A percentile compares a stretch with the other conserved stretches of the same genome.
phyloP scores from a whole-genome alignment of 2,797 vertebrate genomes.

The Sebastes taczanowskii region DNA sequence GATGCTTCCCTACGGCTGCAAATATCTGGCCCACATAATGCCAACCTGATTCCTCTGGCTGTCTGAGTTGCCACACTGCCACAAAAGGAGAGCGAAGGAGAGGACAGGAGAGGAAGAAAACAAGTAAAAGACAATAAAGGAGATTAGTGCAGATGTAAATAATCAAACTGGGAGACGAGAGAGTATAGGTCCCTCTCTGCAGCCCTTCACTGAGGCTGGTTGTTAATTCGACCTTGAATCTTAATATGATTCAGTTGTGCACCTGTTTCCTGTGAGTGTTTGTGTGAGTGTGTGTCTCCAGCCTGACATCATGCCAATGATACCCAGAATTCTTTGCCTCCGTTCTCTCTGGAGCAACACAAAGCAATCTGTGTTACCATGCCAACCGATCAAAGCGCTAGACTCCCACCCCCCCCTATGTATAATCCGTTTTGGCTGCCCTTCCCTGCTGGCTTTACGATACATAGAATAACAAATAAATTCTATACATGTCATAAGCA shows the following conservation, averaged over 20 bases:
- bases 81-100: background rate
- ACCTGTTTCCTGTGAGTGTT: slow-evolving; percentile 53
- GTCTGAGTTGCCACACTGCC: slow-evolving; percentile 31
- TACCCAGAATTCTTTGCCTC: slow-evolving; percentile 70
- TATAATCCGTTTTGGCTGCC: slow-evolving; percentile 57
- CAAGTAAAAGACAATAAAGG: slow-evolving; percentile 2
- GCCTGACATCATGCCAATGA: slow-evolving; percentile 62
- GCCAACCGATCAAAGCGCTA: slow-evolving; percentile 74
- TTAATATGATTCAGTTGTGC: slow-evolving; percentile 60
- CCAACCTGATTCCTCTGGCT: slow-evolving; percentile 52
- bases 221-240: slow-evolving; percentile 69
- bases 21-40: slow-evolving; percentile 58
- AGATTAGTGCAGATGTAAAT: slow-evolving; percentile 19
- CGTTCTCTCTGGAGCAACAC: slow-evolving; percentile 64
- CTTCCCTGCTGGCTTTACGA: slow-evolving; percentile 19
- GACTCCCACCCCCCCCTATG: slow-evolving; percentile 11
- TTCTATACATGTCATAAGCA: slow-evolving; percentile 21
- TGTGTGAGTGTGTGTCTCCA: slow-evolving; percentile 22
- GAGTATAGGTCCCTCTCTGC: background rate
- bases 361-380: slow-evolving; percentile 80
- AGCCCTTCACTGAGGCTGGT: slow-evolving; percentile 20
- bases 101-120: slow-evolving; percentile 7
- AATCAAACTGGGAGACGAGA: background rate
- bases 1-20: slow-evolving; percentile 49
- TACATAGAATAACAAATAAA: slow-evolving; percentile 45